Conservation (phyloP, 2,797 vertebrate species). For the Zalophus californianus region DNA sequence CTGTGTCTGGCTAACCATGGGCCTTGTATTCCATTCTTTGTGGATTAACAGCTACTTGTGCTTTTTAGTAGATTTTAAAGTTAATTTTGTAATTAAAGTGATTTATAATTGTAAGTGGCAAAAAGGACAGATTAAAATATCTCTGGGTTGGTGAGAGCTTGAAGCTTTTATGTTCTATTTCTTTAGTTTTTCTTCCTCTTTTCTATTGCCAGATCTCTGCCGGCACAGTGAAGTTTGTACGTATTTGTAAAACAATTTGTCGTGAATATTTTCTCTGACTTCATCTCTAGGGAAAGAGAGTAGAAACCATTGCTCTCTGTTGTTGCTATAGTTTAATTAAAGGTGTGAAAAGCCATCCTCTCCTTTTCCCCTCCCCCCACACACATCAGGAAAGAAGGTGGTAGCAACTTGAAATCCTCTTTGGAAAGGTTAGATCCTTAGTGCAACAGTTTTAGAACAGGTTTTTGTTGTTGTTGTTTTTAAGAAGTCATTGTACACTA, state of each 20-base stretch:
- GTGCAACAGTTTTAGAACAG: background rate
- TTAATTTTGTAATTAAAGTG: background rate
- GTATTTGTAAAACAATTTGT: background rate
- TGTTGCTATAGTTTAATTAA: background rate
- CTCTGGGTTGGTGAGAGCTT: background rate
- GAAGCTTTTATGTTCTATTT: background rate
- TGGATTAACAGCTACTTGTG: background rate
- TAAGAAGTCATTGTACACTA: background rate
- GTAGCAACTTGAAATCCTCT: background rate
- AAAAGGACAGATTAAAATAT: background rate
- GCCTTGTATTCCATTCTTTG: background rate
- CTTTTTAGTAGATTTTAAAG: constrained; percentile 17
- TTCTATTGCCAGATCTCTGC: background rate
- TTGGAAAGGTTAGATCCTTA: background rate
- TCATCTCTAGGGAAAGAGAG: background rate
- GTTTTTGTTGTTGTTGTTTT: background rate
- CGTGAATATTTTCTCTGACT: background rate
- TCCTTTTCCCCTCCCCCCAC: background rate
- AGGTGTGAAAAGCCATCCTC: constrained; percentile 18
- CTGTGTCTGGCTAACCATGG: background rate
- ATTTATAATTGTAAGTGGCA: background rate
- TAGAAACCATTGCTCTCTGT: background rate
- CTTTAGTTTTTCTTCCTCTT: background rate
- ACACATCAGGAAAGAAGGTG: background rate
- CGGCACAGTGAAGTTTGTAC: background rate